These are phyloP conservation scores for Pogonomyrmex barbatus DNA, from an alignment of 1,140 invertebrate genomes.

Conservation along the genomic window DNA sequence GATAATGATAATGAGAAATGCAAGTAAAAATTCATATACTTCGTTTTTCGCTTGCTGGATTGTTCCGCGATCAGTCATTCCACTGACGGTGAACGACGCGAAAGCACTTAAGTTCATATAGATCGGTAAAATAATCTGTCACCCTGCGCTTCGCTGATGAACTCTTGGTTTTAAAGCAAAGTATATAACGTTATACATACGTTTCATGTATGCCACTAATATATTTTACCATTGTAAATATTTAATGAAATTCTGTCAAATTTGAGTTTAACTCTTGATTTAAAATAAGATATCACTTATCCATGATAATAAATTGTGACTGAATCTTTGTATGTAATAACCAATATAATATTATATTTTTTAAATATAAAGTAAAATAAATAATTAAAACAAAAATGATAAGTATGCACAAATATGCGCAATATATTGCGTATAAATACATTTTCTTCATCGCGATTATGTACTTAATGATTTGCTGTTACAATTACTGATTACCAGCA, in stretches of 20 bases:
- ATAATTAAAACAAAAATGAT: not conserved
- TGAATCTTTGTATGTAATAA: not conserved
- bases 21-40: constrained; percentile 41
- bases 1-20: constrained; percentile 46
- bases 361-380: too few species aligned
- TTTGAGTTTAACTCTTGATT: not conserved
- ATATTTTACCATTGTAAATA: constrained; percentile 17
- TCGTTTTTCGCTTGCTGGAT: constrained; percentile 3
- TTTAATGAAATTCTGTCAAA: constrained; percentile 5
- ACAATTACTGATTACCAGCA: not conserved
- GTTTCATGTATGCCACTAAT: not conserved
- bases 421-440: not conserved
- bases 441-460: not conserved
- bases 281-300: not conserved
- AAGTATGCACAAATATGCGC: not conserved
- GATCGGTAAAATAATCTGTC: constrained; percentile 64
- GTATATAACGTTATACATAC: constrained; percentile 24
- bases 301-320: not conserved
- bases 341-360: not conserved
- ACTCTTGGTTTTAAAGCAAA: constrained; percentile 53
- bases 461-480: not conserved
- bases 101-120: constrained; percentile 63
- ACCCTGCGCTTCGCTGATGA: constrained; percentile 36
- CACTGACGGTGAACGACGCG: constrained; percentile 59
- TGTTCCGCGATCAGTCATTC: constrained; percentile 53